Conservation (phyloP, 2,888 invertebrate genomes). For the Macropis europaea region DNA sequence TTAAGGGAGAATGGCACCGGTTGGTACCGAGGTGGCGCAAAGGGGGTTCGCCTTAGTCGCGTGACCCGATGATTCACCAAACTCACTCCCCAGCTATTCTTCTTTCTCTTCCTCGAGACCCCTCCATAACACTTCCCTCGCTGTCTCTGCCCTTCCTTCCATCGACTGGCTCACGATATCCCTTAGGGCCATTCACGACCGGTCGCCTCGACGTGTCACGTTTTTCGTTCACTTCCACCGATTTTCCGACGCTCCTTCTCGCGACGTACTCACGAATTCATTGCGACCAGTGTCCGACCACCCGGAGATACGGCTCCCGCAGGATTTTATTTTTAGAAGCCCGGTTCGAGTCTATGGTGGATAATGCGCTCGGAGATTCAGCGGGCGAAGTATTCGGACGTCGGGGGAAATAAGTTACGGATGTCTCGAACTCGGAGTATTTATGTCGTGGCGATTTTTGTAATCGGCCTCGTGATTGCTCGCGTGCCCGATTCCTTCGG, state of each 20-base stretch:
- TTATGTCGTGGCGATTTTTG: conserved; percentile 1
- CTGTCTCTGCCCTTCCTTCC: conserved; percentile 52
- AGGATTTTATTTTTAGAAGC: conserved; percentile 26
- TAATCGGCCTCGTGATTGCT: not conserved
- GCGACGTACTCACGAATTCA: conserved; percentile 39
- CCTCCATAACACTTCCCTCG: conserved; percentile 14
- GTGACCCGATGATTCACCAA: conserved; percentile 78
- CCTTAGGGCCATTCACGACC: conserved; percentile 56
- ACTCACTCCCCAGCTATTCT: conserved; percentile 45
- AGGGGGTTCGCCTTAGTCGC: conserved; percentile 66
- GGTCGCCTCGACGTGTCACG: conserved; percentile 30
- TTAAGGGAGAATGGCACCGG: conserved; percentile 69
- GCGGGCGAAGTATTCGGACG: not conserved
- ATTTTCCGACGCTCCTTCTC: conserved; percentile 24
- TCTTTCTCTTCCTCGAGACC: conserved; percentile 37
- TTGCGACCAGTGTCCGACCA: conserved; percentile 22
- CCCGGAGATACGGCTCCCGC: conserved; percentile 25
- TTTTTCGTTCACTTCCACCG: conserved; percentile 24
- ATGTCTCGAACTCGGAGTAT: not conserved
- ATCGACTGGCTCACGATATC: conserved; percentile 54
- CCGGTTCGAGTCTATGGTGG: not conserved
- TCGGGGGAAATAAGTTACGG: conserved; percentile 2
- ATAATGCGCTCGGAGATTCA: conserved; percentile 36
- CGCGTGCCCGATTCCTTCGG: too few relatives aligned
- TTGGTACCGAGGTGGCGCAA: conserved; percentile 65